Evolutionary conservation across 2,888 invertebrate species (phyloP), one percentile per base, ranked within the genome.

Genomic region (Harpagoxenus sublaevis): DNA sequence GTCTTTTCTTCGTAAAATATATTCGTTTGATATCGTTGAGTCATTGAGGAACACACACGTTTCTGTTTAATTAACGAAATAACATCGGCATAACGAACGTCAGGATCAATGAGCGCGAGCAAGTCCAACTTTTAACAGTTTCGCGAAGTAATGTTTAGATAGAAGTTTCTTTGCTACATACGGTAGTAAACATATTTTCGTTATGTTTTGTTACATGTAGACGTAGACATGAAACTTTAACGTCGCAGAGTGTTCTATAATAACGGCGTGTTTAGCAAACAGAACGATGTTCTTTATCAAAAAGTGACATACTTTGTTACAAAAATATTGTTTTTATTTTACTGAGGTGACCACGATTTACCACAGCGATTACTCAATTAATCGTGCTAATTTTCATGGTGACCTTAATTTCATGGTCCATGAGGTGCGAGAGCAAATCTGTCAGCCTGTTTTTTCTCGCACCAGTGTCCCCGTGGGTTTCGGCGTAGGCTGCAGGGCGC

Each of bases 341-440:
- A 15, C 2, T 31, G n/a, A 31, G 45, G 15, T 31, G 10, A 31
- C 10, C 42, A 6, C 15, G 48, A 71, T 79, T 60, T 42, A 31
- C 55, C 31, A 12, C 5, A 48, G 10, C 8, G 23, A 60, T 71
- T 48, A 71, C 71, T 79, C 45, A 79, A 60, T 71, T 79, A 79
- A 35, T 79, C 35, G 45, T 3, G n/a, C 12, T 23, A 78, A 23
- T 31, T 79, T 57, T 70, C 12, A 70, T 10, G 57, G 71, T 60
- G 71, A 79, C 45, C 70, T 70, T 79, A 79, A 60, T 79, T 79
- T 79, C 48, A 51, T 15, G 65, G 23, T 51, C 2, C 39, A 48
- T 35, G 35, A 39, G 51, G 12, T 28, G 77, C 51, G 39, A 39
- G 42, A 31, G 31, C 45, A 57, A 68, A 71, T 79, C 71, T 71